Evolutionary conservation across 2,797 vertebrate species (phyloP).

Genomic region (Acomys russatus): DNA sequence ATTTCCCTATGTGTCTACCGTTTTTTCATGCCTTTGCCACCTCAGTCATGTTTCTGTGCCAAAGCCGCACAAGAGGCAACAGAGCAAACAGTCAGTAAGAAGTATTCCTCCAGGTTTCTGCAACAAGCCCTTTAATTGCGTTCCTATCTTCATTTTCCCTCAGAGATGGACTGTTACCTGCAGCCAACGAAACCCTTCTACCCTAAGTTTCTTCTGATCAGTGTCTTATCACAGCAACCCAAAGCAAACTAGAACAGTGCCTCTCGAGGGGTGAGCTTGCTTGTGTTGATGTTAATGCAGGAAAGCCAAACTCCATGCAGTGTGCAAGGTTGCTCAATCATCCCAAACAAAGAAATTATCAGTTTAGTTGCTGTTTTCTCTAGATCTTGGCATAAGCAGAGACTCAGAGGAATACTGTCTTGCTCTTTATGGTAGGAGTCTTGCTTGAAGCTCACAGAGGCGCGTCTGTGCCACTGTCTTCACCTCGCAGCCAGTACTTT

Average conservation of each 20-base stretch:
- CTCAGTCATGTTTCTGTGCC: neutral
- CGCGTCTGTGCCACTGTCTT: neutral
- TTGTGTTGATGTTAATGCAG: neutral
- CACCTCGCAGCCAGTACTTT: neutral
- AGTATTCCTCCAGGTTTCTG: neutral
- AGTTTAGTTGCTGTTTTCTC: neutral
- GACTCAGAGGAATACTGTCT: neutral
- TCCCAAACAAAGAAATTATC: neutral
- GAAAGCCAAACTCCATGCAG: neutral
- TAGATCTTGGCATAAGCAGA: neutral
- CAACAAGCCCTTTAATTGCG: neutral
- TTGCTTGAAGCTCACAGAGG: neutral
- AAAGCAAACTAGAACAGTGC: neutral
- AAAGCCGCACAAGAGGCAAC: no score
- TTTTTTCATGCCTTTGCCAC: neutral
- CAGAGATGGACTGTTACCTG: neutral
- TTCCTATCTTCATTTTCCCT: neutral
- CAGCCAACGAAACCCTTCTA: neutral
- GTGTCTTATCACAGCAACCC: neutral
- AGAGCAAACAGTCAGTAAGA: neutral
- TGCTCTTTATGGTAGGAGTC: neutral
- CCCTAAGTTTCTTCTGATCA: neutral
- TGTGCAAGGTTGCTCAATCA: neutral
- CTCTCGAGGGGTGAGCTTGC: neutral
- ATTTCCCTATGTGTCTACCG: neutral